Evolutionary conservation across 2,113 vertebrate genomes (phyloP).

Genomic region (Cepphus grylle): DNA sequence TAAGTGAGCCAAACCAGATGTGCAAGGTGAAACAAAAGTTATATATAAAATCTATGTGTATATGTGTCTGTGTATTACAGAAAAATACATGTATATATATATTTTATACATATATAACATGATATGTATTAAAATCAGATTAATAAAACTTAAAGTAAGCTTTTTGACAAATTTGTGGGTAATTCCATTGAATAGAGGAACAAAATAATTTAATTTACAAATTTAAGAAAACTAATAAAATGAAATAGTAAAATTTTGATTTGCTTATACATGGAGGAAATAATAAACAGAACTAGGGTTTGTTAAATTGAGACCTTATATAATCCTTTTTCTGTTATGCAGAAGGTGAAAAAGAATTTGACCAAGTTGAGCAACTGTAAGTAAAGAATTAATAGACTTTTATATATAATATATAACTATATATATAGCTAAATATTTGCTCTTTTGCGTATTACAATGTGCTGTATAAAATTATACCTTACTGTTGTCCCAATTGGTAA

Average conservation of each 20-base stretch:
- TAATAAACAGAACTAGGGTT: neutral
- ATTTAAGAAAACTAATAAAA: neutral
- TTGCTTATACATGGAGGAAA: neutral
- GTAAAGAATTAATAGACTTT: conserved; percentile 48
- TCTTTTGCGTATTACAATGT: neutral
- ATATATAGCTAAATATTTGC: neutral
- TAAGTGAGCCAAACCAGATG: neutral
- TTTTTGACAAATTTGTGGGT: neutral
- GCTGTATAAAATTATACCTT: neutral
- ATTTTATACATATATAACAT: neutral
- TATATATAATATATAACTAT: too few relatives aligned
- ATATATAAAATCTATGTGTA: too few relatives aligned
- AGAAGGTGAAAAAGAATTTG: conserved; percentile 71
- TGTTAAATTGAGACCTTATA: neutral
- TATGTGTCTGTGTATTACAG: neutral
- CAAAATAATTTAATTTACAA: neutral
- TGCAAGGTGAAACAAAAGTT: neutral
- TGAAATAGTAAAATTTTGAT: neutral
- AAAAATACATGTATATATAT: neutral
- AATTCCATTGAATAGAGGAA: neutral
- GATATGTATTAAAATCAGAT: neutral
- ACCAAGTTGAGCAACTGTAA: conserved; percentile 80
- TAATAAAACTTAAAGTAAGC: neutral
- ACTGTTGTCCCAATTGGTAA: neutral
- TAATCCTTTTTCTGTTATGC: neutral